A percentile compares a stretch with the other conserved stretches of the same genome.
phyloP scores from a whole-genome alignment of 2,113 vertebrate genomes.

The Silurus glanis region DNA sequence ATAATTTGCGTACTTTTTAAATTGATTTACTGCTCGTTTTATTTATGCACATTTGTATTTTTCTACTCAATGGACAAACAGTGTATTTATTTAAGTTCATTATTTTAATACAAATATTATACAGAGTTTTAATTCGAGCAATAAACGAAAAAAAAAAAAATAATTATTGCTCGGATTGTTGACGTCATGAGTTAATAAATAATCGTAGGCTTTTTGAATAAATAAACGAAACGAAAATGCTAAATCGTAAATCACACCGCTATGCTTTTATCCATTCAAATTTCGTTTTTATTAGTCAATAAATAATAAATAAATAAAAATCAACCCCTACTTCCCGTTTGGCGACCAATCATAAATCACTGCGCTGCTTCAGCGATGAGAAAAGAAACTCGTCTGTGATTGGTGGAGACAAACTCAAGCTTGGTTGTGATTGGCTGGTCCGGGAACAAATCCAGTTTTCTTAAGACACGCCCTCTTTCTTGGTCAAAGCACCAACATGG shows the following conservation, averaged over 20 bases:
- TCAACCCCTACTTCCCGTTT: background rate
- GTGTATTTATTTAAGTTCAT: too few species aligned
- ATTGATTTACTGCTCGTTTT: too few species aligned
- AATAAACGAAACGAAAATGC: background rate
- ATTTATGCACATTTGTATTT: too few species aligned
- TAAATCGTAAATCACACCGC: background rate
- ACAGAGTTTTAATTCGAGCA: background rate
- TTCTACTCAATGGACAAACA: too few species aligned
- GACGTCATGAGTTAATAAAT: too few species aligned
- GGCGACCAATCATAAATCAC: background rate
- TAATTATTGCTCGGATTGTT: background rate
- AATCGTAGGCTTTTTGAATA: background rate
- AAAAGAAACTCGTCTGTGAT: constrained; percentile 35
- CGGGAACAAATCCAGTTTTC: background rate
- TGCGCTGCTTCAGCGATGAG: background rate
- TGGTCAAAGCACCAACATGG: constrained; percentile 59
- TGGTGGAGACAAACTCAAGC: background rate
- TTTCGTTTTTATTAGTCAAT: background rate
- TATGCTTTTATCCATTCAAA: background rate
- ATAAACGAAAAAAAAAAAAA: background rate
- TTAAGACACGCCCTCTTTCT: background rate
- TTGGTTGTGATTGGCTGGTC: constrained; percentile 32
- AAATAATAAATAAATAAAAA: background rate
- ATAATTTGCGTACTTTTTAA: too few species aligned
- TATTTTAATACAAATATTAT: too few species aligned